phyloP scores from a whole-genome alignment of 2,888 invertebrate genomes.

The Catocala fraxini region DNA sequence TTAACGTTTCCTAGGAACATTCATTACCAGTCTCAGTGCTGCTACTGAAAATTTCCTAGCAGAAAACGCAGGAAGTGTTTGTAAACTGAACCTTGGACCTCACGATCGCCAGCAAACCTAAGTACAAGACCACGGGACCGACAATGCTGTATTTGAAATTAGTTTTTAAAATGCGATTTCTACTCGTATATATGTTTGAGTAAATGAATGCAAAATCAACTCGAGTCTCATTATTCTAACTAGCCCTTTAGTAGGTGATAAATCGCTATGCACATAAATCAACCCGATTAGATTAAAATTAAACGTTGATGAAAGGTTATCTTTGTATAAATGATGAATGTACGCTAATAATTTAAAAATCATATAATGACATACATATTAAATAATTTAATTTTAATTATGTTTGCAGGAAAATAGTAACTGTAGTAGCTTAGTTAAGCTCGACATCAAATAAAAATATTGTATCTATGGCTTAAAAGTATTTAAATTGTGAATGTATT shows the following conservation, averaged over 20 bases:
- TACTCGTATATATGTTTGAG: neutral
- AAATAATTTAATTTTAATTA: neutral
- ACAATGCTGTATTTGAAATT: too few species aligned
- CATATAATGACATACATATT: neutral
- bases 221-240: neutral
- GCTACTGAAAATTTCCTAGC: too few species aligned
- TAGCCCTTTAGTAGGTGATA: neutral
- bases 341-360: neutral
- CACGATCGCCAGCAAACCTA: too few species aligned
- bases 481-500: too few species aligned
- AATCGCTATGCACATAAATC: slow-evolving; percentile 21
- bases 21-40: too few species aligned
- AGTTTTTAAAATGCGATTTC: too few species aligned
- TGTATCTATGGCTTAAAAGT: too few species aligned
- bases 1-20: too few species aligned
- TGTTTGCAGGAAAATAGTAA: neutral
- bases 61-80: too few species aligned
- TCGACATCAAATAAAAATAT: neutral
- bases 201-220: neutral
- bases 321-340: slow-evolving; percentile 26
- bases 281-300: slow-evolving; percentile 28
- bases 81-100: too few species aligned
- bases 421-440: neutral
- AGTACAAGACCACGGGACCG: too few species aligned
- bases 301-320: slow-evolving; percentile 29